Evolutionary conservation across 2,113 vertebrate genomes (phyloP).

Genomic region (Actinemys pallida): DNA sequence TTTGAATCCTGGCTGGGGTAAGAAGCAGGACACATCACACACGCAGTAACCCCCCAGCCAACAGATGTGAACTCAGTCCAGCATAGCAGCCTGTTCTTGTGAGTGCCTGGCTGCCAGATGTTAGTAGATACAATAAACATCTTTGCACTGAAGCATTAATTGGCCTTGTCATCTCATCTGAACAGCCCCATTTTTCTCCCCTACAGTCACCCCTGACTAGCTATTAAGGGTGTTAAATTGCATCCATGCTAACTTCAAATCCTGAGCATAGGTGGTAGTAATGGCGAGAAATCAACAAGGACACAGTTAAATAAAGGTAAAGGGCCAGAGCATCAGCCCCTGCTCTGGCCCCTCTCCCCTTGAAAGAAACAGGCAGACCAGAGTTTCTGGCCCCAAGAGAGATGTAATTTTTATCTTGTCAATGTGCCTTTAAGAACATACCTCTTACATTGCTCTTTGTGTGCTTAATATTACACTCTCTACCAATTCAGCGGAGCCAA

Average conservation of each 20-base stretch:
- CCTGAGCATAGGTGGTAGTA: not conserved
- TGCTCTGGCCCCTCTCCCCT: not conserved
- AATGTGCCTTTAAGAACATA: not conserved
- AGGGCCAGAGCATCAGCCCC: not conserved
- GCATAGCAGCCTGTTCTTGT: not conserved
- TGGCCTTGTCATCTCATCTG: not conserved
- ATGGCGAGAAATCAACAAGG: not conserved
- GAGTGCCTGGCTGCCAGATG: not conserved
- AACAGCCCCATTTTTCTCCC: not conserved
- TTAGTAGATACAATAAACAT: slow-evolving; percentile 12
- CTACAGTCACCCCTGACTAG: not conserved
- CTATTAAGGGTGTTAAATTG: not conserved
- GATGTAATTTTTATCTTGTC: not conserved
- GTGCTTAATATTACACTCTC: slow-evolving; percentile 25
- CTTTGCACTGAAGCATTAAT: accelerated
- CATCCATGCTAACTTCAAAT: not conserved
- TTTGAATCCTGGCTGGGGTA: not conserved
- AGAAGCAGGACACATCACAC: accelerated
- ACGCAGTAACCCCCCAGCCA: accelerated
- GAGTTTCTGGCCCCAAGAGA: not conserved
- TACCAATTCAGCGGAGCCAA: not conserved
- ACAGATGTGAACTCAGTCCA: not conserved
- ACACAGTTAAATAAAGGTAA: not conserved
- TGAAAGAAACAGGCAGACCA: not conserved
- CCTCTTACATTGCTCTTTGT: not conserved